phyloP scores from a whole-genome alignment of 2,797 vertebrate genomes.

The Schizothorax lantsangensis region DNA sequence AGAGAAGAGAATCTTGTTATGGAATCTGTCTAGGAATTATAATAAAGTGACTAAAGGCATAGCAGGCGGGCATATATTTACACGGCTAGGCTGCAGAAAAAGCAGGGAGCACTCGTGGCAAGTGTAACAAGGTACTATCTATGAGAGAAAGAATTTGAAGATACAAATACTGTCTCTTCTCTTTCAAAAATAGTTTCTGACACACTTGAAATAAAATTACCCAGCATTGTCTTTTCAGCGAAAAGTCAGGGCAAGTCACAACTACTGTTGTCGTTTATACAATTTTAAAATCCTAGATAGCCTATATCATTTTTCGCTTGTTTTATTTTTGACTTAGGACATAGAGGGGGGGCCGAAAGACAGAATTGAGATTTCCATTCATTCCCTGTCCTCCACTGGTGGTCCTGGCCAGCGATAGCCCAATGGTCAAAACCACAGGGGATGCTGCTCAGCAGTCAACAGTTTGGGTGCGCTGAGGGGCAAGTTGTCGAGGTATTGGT shows the following conservation, averaged over 20 bases:
- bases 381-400: slow-evolving; percentile 73
- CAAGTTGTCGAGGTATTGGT: slow-evolving; percentile 57
- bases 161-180: slow-evolving; percentile 78
- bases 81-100: slow-evolving; percentile 79
- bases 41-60: slow-evolving; percentile 94
- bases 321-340: slow-evolving; percentile 68
- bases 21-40: slow-evolving; percentile 78
- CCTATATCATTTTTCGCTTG: slow-evolving; percentile 76
- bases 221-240: slow-evolving; percentile 76
- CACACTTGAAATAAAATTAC: slow-evolving; percentile 70
- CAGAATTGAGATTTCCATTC: slow-evolving; percentile 71
- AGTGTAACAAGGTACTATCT: slow-evolving; percentile 67
- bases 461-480: slow-evolving; percentile 63
- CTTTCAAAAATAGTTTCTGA: slow-evolving; percentile 80
- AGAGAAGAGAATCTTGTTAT: slow-evolving; percentile 84
- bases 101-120: slow-evolving; percentile 72
- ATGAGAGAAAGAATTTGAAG: slow-evolving; percentile 64
- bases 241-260: slow-evolving; percentile 65
- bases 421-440: slow-evolving; percentile 57
- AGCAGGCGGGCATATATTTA: slow-evolving; percentile 82
- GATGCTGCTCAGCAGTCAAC: slow-evolving; percentile 58
- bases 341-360: slow-evolving; percentile 67
- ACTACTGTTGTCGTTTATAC: slow-evolving; percentile 76
- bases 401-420: slow-evolving; percentile 74
- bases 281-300: slow-evolving; percentile 85